Conservation (phyloP, 2,797 vertebrate species). For the Malurus splendens region DNA sequence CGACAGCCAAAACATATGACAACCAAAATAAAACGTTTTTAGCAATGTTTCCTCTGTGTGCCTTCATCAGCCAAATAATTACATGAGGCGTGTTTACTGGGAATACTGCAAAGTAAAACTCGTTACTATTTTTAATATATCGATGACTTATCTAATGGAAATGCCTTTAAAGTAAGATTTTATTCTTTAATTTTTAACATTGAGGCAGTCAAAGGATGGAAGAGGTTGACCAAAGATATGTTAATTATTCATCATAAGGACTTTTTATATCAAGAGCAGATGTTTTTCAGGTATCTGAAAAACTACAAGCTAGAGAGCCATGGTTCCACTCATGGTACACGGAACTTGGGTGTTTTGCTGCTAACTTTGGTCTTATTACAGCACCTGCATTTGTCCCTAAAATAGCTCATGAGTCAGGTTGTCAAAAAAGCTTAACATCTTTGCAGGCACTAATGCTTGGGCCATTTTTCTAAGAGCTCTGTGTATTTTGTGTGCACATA, state of each 20-base stretch:
- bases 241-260: not conserved
- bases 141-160: not conserved
- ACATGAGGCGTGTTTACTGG: not conserved
- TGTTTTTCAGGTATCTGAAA: not conserved
- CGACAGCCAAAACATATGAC: not conserved
- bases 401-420: slow-evolving; percentile 28
- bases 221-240: not conserved
- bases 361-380: not conserved
- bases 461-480: not conserved
- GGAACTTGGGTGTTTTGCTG: not conserved
- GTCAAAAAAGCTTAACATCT: not conserved
- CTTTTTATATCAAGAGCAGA: not conserved
- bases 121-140: not conserved
- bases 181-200: not conserved
- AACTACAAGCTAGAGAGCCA: not conserved
- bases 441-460: not conserved
- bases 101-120: not conserved
- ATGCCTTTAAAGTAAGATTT: not conserved
- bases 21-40: not conserved
- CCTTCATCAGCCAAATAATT: not conserved
- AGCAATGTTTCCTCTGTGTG: not conserved
- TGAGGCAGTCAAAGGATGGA: not conserved
- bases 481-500: not conserved
- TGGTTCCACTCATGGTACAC: not conserved
- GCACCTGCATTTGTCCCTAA: slow-evolving; percentile 8